Base-by-base conservation (phyloP, 2,797 vertebrate species). In the Acipenser ruthenus region DNA sequence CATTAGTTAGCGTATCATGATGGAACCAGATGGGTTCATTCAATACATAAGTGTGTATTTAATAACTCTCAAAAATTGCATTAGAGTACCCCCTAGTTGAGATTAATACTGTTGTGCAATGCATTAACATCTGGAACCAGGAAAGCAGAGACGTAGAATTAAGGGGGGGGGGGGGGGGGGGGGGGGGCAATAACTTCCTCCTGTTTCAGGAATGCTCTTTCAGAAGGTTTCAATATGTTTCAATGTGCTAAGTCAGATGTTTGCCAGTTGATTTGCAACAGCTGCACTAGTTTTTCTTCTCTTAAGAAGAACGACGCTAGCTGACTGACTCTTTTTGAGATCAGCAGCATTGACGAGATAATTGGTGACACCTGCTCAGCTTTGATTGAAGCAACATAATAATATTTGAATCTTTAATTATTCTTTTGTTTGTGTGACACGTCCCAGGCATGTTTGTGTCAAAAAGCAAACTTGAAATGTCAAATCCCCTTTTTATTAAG, bases 311-410 rank as follows among this genome's bases (percentile, higher is more conserved):
- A 74, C 69, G 69, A 77, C 73, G 63, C 60, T 68, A 64, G 67
- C 70, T 69, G 72, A 73, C 76, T 75, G 75, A 82, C 74, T 78
- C 74, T 75, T 77, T 73, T 79, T 71, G 69, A 83, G 74, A 72
- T 66, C 69, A 60, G 72, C 68, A 49, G 65, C 67, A 65, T 67
- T 80, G 71, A 77, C 73, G 72, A 76, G 80, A 73, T 77, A 83
- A 87, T 84, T 84, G 70, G 68, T 81, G 74, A 83, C 84, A 88
- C 82, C 82, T 85, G 83, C 73, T 77, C 78, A 71, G 79, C 23
- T 62, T 68, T 50, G 66, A 70, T 69, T 75, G 75, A 73, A 64
- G 48, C 66, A 71, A 77, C 49, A 67, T 65, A 77, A 79, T 79
- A 75, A 62, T 62, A 62, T 62, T 62, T 7, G 60, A 9, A 6